A percentile compares a stretch with the other conserved stretches of the same genome.
Conservation (phyloP, 2,888 invertebrate species). For the Heliconius charithonia region DNA sequence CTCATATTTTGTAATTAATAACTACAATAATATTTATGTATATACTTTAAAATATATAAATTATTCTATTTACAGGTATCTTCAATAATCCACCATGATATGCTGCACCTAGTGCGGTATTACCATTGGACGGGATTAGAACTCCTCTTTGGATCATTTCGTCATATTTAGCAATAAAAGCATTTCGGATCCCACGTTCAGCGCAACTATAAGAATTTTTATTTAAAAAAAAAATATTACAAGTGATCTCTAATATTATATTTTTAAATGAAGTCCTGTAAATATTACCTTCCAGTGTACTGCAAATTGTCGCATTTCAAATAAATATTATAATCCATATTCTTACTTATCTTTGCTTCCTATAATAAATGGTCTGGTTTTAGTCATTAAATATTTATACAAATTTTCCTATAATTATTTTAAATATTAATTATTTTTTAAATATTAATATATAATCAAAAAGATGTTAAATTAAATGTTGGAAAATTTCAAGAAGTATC, state of each 20-base stretch:
- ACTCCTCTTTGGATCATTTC: constrained; percentile 63
- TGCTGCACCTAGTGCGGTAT: constrained; percentile 74
- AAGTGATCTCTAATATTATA: not conserved
- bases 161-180: constrained; percentile 60
- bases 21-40: no score
- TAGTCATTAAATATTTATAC: not conserved
- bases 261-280: not conserved
- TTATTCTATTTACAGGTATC: constrained; percentile 64
- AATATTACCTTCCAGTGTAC: constrained; percentile 89
- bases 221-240: not conserved
- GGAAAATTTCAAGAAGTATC: constrained; percentile 35
- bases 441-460: constrained; percentile 3
- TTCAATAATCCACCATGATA: constrained; percentile 72
- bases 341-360: constrained; percentile 78
- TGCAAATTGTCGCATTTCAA: constrained; percentile 95
- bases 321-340: constrained; percentile 88
- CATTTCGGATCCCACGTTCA: constrained; percentile 74
- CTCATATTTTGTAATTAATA: no score
- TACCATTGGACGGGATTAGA: constrained; percentile 74
- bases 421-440: no score
- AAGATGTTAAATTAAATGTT: not conserved
- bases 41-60: constrained; percentile 4
- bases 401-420: not conserved
- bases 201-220: constrained; percentile 59
- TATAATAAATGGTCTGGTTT: constrained; percentile 52